A percentile compares a stretch with the other conserved stretches of the same genome.
Conservation (phyloP, 2,797 vertebrate genomes). For the Epinephelus awoara region DNA sequence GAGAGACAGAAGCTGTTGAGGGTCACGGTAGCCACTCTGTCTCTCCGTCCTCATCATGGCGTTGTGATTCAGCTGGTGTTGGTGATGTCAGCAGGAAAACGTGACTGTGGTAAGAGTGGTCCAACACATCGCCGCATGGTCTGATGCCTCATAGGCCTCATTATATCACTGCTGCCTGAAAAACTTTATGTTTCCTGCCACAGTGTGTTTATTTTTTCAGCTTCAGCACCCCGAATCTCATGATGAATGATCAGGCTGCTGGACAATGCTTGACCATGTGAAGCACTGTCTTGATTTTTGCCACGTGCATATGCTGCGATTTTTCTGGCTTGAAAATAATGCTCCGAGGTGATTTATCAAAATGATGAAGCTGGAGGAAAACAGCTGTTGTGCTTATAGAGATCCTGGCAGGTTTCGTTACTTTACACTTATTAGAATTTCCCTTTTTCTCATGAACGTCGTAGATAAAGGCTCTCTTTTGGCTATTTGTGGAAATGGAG, state of each 20-base stretch:
- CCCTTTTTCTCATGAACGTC: slow-evolving; percentile 6
- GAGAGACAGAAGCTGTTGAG: slow-evolving; percentile 30
- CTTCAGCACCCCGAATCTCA: slow-evolving; percentile 7
- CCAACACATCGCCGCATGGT: slow-evolving; percentile 6
- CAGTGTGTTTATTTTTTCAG: not conserved
- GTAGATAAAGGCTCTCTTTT: slow-evolving; percentile 44
- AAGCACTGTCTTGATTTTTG: slow-evolving; percentile 34
- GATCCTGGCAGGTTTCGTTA: slow-evolving; percentile 23
- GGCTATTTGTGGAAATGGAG: slow-evolving; percentile 42
- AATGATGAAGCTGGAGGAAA: slow-evolving; percentile 31
- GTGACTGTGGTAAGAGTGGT: slow-evolving; percentile 30
- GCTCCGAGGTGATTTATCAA: slow-evolving; percentile 61
- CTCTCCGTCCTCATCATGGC: slow-evolving; percentile 13
- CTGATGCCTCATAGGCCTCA: slow-evolving; percentile 29
- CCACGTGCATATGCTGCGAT: slow-evolving; percentile 32
- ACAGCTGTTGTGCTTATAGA: slow-evolving; percentile 39
- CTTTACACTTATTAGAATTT: slow-evolving; percentile 35
- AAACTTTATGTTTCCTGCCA: not conserved
- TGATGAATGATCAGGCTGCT: slow-evolving; percentile 48
- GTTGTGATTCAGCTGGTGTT: slow-evolving; percentile 31
- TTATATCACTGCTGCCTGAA: slow-evolving; percentile 28
- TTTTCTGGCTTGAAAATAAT: slow-evolving; percentile 25
- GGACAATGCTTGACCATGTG: slow-evolving; percentile 33
- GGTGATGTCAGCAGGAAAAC: slow-evolving; percentile 52
- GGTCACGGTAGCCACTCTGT: not conserved